Evolutionary conservation across 2,888 invertebrate species (phyloP), one percentile per base, ranked within the genome.

Genomic region (Teleogryllus oceanicus): DNA sequence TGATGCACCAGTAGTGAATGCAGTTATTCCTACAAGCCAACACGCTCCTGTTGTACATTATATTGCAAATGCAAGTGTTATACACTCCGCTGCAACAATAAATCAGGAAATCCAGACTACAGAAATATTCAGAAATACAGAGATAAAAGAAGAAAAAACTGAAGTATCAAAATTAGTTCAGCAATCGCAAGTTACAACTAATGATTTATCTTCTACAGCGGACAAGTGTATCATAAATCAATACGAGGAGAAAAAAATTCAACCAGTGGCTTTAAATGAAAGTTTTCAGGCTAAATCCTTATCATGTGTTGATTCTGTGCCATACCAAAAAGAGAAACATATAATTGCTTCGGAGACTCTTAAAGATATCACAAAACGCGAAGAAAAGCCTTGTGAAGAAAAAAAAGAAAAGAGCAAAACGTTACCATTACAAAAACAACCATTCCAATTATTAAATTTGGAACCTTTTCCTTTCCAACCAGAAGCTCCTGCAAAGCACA

Each of bases 401-500:
- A 82, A 83, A 80, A 83, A 80, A 79, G 80, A 82, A 75, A 78
- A 82, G 11, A 81, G 84, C 78, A 83, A 84, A 74, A 84, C 83
- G 78, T 85, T 85, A 83, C 86, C 86, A 18, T 87, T 86, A 84
- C 88, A 88, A 84, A 86, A 83, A 83, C 88, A 87, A 84, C 89
- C 37, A 37, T 37, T 37, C 37, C 37, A 37, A 37, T 8, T 37
- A 37, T 37, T 86, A 80, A 87, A 87, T 83, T 85, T 88, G 79
- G 89, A 89, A 85, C 89, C 89, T 16, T 89, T 89, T 83, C 89
- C 89, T 11, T 89, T 87, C 82, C 87, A 86, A 84, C 86, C 89
- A 2, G 88, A 87, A 37, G 37, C 18, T 50, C 87, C 87, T 50
- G 87, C 87, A 50, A 89, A 88, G 83, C 87, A 85, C 4, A 87